These are phyloP conservation scores for Drosophila burlai DNA, from an alignment of 1,140 invertebrate genomes.

Conservation along the genomic window DNA sequence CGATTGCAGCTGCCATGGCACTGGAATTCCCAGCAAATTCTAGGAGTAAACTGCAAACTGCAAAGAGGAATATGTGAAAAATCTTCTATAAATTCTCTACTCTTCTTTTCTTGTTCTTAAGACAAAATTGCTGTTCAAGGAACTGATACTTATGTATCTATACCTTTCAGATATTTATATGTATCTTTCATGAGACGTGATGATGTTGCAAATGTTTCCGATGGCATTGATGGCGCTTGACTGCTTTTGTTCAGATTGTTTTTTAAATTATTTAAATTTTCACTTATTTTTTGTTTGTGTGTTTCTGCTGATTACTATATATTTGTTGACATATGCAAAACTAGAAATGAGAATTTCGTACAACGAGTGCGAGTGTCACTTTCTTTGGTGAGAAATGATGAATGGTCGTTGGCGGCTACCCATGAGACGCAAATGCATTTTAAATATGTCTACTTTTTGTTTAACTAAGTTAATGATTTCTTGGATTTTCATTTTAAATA, in stretches of 20 bases:
- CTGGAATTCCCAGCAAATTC: too few relatives aligned
- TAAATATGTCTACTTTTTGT: too few relatives aligned
- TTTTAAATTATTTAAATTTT: background rate
- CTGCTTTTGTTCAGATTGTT: conserved; percentile 2
- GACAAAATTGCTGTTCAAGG: too few relatives aligned
- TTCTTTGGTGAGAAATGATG: background rate
- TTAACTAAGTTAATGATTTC: background rate
- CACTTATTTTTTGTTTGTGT: background rate
- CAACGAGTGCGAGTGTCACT: background rate
- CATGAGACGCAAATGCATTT: too few relatives aligned
- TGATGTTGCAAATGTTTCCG: background rate
- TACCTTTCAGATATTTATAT: background rate
- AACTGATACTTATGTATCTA: background rate
- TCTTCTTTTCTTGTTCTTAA: too few relatives aligned
- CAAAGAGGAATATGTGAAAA: too few relatives aligned
- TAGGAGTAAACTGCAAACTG: too few relatives aligned
- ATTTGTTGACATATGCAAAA: conserved; percentile 35
- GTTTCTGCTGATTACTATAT: conserved; percentile 3
- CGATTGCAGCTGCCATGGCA: too few relatives aligned
- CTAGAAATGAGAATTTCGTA: conserved; percentile 12
- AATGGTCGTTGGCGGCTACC: too few relatives aligned
- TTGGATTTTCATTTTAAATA: background rate
- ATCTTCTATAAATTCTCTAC: too few relatives aligned
- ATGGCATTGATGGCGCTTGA: background rate
- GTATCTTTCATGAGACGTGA: background rate